phyloP scores from a whole-genome alignment of 1,140 invertebrate genomes.

The Oedothorax gibbosus region DNA sequence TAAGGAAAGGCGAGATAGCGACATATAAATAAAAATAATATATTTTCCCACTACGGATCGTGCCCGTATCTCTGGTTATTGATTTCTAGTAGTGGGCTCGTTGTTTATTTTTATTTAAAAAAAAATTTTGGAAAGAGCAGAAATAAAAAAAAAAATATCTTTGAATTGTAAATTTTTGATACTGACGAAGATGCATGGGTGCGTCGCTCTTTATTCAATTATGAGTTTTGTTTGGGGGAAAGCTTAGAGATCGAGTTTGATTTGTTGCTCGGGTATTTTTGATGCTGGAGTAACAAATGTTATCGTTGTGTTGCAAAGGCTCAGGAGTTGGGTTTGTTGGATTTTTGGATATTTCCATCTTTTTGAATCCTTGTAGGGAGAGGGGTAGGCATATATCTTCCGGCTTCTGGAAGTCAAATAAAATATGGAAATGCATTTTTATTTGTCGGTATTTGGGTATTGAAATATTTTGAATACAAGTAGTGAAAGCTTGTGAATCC shows the following conservation, averaged over 20 bases:
- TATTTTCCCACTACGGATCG: background rate
- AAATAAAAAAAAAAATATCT: background rate
- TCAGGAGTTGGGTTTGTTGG: background rate
- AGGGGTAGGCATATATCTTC: background rate
- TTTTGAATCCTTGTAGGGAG: background rate
- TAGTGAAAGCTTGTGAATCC: no score
- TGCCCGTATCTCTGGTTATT: background rate
- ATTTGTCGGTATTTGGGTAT: no score
- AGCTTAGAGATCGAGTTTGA: background rate
- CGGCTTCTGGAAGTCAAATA: background rate
- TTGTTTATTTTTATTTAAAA: background rate
- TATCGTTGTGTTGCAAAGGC: no score
- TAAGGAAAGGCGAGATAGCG: conserved; percentile 27
- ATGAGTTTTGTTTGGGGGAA: background rate
- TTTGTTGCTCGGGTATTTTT: background rate
- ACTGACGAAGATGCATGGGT: conserved; percentile 3
- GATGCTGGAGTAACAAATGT: background rate
- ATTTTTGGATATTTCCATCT: background rate
- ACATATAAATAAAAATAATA: conserved; percentile 59
- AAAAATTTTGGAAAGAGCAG: background rate
- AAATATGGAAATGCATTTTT: no score
- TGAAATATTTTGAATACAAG: no score
- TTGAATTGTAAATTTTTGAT: conserved; percentile 27
- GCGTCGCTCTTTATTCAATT: conserved; percentile 20
- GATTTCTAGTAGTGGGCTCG: background rate